These are phyloP conservation scores for Psittacula derbiana DNA, from an alignment of 2,797 vertebrate species.

Conservation along the genomic window DNA sequence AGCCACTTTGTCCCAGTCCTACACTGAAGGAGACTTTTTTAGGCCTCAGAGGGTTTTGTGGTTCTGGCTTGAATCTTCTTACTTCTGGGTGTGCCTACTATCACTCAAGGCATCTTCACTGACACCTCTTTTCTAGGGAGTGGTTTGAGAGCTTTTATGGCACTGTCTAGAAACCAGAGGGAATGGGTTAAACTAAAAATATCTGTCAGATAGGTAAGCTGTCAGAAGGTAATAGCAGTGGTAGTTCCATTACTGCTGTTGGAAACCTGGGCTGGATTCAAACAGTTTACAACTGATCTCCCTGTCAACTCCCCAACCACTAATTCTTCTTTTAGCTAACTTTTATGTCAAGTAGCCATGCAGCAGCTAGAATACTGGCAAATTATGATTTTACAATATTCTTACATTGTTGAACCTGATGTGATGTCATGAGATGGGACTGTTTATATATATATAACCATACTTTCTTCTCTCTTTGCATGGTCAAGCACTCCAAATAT, in stretches of 20 bases:
- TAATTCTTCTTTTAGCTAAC: background rate
- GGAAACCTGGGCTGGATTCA: background rate
- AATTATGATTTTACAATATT: background rate
- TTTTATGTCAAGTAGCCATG: background rate
- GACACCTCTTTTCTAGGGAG: background rate
- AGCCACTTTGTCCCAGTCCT: background rate
- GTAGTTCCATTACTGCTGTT: background rate
- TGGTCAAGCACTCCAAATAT: background rate
- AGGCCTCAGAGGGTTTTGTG: background rate
- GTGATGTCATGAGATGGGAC: background rate
- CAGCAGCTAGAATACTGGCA: background rate
- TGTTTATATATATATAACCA: background rate
- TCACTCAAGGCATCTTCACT: rapidly evolving
- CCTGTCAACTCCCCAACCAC: background rate
- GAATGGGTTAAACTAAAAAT: background rate
- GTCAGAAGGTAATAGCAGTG: background rate
- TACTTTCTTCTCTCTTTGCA: background rate
- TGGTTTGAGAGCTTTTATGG: background rate
- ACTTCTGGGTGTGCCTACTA: background rate
- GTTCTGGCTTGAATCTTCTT: background rate
- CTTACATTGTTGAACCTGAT: background rate
- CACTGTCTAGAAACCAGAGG: background rate
- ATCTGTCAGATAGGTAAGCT: background rate
- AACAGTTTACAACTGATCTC: background rate
- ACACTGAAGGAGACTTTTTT: background rate